Percentiles rank a stretch among this genome's conserved stretches.
phyloP scores from a whole-genome alignment of 2,888 invertebrate genomes.

The Hemicrepidius hirtus region DNA sequence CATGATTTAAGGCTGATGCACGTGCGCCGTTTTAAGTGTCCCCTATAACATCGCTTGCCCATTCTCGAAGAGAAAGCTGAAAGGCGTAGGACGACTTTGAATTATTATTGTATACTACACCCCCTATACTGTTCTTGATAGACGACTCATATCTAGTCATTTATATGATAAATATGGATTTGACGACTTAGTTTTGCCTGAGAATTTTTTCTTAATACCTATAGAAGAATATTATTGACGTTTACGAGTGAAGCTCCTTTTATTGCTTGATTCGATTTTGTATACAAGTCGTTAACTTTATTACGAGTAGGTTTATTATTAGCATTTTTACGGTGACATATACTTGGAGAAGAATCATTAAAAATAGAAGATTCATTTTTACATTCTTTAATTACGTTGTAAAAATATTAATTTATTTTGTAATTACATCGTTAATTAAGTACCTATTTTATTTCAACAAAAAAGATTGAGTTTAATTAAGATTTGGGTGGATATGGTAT shows the following conservation, averaged over 20 bases:
- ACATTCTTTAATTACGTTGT: neutral
- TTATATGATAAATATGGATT: constrained; percentile 39
- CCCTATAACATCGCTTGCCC: constrained; percentile 46
- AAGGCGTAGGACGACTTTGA: constrained; percentile 45
- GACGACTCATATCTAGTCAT: constrained; percentile 29
- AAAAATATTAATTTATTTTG: too few species aligned
- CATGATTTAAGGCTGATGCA: constrained; percentile 49
- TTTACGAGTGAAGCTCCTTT: constrained; percentile 8
- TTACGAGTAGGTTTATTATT: constrained; percentile 8
- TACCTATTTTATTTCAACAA: too few species aligned
- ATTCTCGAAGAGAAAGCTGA: constrained; percentile 52
- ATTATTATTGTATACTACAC: constrained; percentile 47
- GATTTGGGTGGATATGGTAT: too few species aligned
- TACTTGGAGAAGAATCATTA: neutral
- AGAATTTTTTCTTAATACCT: constrained; percentile 20
- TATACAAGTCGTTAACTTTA: constrained; percentile 15
- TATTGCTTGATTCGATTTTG: constrained; percentile 24
- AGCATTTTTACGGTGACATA: constrained; percentile 5
- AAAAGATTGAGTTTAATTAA: too few species aligned
- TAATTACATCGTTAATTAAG: too few species aligned
- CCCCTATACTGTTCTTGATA: constrained; percentile 46
- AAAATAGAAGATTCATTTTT: neutral
- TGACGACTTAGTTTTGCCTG: neutral
- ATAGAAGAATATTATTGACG: neutral
- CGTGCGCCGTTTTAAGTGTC: constrained; percentile 41